phyloP scores from a whole-genome alignment of 2,797 vertebrate genomes.

The Scolopax rusticola region DNA sequence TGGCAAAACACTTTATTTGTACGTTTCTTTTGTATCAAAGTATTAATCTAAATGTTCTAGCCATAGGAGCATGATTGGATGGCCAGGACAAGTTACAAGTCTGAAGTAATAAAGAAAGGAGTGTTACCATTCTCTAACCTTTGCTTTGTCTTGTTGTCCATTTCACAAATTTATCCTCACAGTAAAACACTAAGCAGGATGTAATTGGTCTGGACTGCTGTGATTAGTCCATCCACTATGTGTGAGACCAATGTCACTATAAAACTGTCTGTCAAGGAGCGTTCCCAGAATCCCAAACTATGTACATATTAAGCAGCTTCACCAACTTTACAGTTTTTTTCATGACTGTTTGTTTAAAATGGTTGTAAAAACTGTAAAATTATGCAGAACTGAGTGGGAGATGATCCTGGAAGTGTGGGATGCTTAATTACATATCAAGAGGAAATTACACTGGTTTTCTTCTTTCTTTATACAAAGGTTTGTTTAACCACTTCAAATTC shows the following conservation, averaged over 20 bases:
- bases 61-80: neutral
- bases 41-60: constrained; percentile 28
- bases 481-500: neutral
- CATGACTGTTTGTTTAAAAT: neutral
- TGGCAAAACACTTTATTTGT: constrained; percentile 22
- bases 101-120: neutral
- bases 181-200: neutral
- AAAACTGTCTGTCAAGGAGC: neutral
- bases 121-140: neutral
- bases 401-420: neutral
- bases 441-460: neutral
- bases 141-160: neutral
- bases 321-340: neutral
- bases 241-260: neutral
- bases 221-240: neutral
- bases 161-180: neutral
- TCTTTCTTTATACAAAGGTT: neutral
- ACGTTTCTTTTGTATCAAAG: constrained; percentile 5
- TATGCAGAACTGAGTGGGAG: neutral
- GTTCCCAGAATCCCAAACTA: neutral
- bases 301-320: neutral
- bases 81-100: neutral
- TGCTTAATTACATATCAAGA: constrained; percentile 2
- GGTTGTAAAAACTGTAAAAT: neutral
- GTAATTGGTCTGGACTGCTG: neutral